Base-by-base conservation (phyloP, 2,888 invertebrate species). In the Drosophila mimetica region DNA sequence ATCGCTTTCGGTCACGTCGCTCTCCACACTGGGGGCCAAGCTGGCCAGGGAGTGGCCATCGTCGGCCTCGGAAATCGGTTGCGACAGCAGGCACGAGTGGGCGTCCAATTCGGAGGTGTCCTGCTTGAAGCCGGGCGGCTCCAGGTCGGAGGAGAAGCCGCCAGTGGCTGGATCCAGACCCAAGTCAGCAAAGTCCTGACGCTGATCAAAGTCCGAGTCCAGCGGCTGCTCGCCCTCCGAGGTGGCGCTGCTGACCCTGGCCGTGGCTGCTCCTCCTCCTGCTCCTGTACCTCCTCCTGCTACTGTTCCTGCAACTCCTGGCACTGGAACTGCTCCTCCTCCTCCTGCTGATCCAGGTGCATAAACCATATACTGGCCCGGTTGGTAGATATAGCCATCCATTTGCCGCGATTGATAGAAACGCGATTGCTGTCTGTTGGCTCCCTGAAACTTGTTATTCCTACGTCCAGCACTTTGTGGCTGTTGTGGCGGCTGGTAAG, bases 371-470 rank as follows among this genome's bases (percentile, higher is more conserved):
- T 48, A 63, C 16, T 34, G 61, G 2, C 32, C 51, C 1, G 60
- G 34, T 18, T 71, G 67, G 22, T 71, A 69, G 14, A 53, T 58
- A 41, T 47, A 48, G 0, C 51, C 57, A 5, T 72, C 76, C 71
- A 79, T 47, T 11, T 72, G 65, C 1, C 64, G 63, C 2, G 81
- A 71, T 8, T 86, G 84, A 64, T 75, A 88, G 42, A 51, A 77
- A 4, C 78, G 81, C 3, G 74, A 66, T 8, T 74, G 48, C 54
- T 81, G 81, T 1, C 69, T 44, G 51, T 13, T 41, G 18, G 25
- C 6, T 25, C 64, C 46, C 13, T 61, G 66, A 18, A 20, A 70
- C 28, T 48, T 66, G 0, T 20, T 7, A 5, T 39, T 16, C 32
- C 46, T 51, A 18, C 41, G 54, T 54, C 32, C 28, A 8, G 37